phyloP scores from a whole-genome alignment of 2,888 invertebrate genomes.

The Rhopalosiphum nymphaeae region DNA sequence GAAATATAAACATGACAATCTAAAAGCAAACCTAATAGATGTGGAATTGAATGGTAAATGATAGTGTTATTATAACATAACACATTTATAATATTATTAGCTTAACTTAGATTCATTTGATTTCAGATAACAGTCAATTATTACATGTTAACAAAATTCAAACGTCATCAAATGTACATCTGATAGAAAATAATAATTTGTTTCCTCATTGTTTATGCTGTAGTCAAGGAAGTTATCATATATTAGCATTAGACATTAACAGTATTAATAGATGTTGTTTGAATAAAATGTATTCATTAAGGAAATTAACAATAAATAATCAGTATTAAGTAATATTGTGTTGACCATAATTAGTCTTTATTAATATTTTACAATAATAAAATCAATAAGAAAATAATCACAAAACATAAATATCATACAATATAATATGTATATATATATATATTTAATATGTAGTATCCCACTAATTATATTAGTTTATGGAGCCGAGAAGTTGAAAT shows the following conservation, averaged over 20 bases:
- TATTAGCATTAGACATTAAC: slow-evolving; percentile 50
- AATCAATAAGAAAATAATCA: not conserved
- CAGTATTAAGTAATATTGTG: slow-evolving; percentile 32
- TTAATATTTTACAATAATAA: slow-evolving; percentile 13
- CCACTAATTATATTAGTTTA: not conserved
- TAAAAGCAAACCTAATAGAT: not conserved
- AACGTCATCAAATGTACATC: not conserved
- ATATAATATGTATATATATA: not conserved
- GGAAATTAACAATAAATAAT: slow-evolving; percentile 49
- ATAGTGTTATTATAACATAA: not conserved
- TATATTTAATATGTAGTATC: not conserved
- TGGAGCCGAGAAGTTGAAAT: not conserved
- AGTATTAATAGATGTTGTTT: slow-evolving; percentile 47
- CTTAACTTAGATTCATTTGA: not conserved
- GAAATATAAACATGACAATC: not conserved
- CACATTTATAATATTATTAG: not conserved
- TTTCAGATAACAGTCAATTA: slow-evolving; percentile 22
- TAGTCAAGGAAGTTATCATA: slow-evolving; percentile 46
- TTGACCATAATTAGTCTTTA: slow-evolving; percentile 8
- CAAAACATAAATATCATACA: slow-evolving; percentile 29
- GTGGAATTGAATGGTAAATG: not conserved
- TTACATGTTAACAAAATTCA: not conserved
- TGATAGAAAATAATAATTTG: not conserved
- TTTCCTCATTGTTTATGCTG: slow-evolving; percentile 44
- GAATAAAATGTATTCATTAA: slow-evolving; percentile 53